Base-by-base conservation (phyloP, 23 tunicate genomes). In the Trididemnum clinides region DNA sequence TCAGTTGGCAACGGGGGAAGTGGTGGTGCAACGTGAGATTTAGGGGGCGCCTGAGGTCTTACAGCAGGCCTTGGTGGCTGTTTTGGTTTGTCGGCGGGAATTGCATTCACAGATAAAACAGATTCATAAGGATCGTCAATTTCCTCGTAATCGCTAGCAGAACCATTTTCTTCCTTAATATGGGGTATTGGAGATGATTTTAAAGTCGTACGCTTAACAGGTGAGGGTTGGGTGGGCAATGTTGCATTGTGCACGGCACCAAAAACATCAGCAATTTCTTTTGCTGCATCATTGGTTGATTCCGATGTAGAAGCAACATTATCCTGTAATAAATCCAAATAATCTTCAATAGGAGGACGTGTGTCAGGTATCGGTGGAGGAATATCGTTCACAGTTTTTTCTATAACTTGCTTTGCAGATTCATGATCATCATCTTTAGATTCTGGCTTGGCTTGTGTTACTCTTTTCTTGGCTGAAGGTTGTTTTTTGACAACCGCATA, bases 291-390 rank as follows among this genome's bases (percentile, higher is more conserved):
- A 5, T 5, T 5, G n/a, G 26, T 10, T 5, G 7, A 25, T n/a
- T 63, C n/a, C 21, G 28, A 44, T 44, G 54, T 7, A 12, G 66
- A 59, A 12, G 20, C 66, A 44, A 15, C 54, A 44, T 7, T 10
- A 44, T 15, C 54, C 15, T 10, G 54, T 19, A 87, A 39, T 29
- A 77, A 39, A 33, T 39, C 90, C 5, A 29, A 69, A 39, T 65
- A 87, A 64, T 78, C 90, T 51, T 87, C 90, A 1, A 28, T 10
- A 15, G 84, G 85, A 0, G 90, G 90, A 2, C 84, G 84, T 19
- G 69, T 31, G 36, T 37, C 27, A 5, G 90, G 90, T 1, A 87
- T 64, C 5, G 70, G 80, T 31, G 90, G 90, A 20, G 90, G 89
- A 10, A 81, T 1, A 19, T 33, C 50, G 7, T 36, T 2, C 33